Evolutionary conservation across 2,113 vertebrate genomes (phyloP), one percentile per base, ranked within the genome.

Genomic region (Megalops atlanticus): DNA sequence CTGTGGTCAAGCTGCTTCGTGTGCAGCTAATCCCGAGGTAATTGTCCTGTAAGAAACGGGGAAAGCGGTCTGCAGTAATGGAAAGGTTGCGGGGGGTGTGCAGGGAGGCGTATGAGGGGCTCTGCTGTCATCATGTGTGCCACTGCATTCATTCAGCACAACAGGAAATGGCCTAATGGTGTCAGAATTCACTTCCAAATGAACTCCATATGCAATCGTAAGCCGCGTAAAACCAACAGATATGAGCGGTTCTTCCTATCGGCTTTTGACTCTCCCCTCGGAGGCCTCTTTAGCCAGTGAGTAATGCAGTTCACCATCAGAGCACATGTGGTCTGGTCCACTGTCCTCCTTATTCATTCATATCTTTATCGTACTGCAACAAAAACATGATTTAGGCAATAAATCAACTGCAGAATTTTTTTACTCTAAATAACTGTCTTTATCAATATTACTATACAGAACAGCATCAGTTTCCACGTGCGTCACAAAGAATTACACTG

Each of bases 81-180:
- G 80, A 80, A 52, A 64, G 36, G 52, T 35, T 27, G 16, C 12
- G 52, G 18, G 18, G 18, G 52, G 4, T 71, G 80, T 75, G 80
- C 54, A 21, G 68, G 43, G 52, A 73, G 83, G 80, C n/a, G n/a
- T 79, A n/a, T n/a, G n/a, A 81, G 64, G 81, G 84, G 76, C n/a
- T 69, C 40, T 69, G n/a, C 43, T 45, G 18, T 85, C 84, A 81
- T 90, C 83, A 89, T 80, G 83, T 78, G 83, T 15, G 80, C 78
- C 71, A 82, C 75, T 15, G 39, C 80, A 8, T 85, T 77, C 76
- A 76, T 52, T 39, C 45, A 39, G 81, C 85, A 88, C 89, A 92
- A 91, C 83, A 88, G 85, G 84, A 92, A 92, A 85, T 71, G 43
- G 39, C 39, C 80, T 52, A 79, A 11, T 43, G 78, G 79, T 78